Conservation (phyloP, 2,888 invertebrate species). For the Lysandra bellargus region DNA sequence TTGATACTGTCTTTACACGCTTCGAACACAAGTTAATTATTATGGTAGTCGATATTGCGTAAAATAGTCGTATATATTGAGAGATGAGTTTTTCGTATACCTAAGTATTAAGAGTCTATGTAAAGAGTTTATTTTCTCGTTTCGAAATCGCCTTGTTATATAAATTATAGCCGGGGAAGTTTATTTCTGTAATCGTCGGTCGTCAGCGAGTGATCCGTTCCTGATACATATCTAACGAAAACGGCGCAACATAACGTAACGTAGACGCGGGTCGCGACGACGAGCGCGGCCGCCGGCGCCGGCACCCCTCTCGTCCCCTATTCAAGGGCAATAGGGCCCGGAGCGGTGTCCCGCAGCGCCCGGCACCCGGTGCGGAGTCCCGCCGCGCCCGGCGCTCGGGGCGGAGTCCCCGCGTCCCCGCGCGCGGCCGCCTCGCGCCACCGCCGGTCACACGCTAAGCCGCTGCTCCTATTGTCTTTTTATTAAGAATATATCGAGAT, state of each 20-base stretch:
- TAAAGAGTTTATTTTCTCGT: conserved; percentile 32
- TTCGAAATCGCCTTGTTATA: conserved; percentile 39
- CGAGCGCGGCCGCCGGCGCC: conserved; percentile 32
- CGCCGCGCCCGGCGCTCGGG: conserved; percentile 26
- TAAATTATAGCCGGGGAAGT: conserved; percentile 33
- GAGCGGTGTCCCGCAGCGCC: conserved; percentile 28
- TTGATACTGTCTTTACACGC: conserved; percentile 40
- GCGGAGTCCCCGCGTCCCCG: conserved; percentile 31
- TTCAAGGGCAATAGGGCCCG: conserved; percentile 18
- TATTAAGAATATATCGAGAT: conserved; percentile 59
- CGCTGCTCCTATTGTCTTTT: conserved; percentile 54
- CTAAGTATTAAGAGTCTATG: conserved; percentile 35
- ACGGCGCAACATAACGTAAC: conserved; percentile 40
- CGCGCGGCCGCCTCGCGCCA: conserved; percentile 34
- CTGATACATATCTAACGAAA: conserved; percentile 42
- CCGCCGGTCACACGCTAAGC: conserved; percentile 41
- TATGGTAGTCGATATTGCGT: conserved; percentile 34
- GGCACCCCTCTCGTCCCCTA: conserved; percentile 1
- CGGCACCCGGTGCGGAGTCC: conserved; percentile 31
- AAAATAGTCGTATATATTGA: conserved; percentile 6
- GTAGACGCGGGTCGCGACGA: conserved; percentile 33
- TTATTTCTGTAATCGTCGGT: conserved; percentile 37
- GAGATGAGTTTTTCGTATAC: conserved; percentile 29
- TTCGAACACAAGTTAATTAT: conserved; percentile 44
- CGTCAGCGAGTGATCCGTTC: conserved; percentile 39